Evolutionary conservation across 2,797 vertebrate species (phyloP), one percentile per base, ranked within the genome.

Genomic region (Hybognathus amarus): DNA sequence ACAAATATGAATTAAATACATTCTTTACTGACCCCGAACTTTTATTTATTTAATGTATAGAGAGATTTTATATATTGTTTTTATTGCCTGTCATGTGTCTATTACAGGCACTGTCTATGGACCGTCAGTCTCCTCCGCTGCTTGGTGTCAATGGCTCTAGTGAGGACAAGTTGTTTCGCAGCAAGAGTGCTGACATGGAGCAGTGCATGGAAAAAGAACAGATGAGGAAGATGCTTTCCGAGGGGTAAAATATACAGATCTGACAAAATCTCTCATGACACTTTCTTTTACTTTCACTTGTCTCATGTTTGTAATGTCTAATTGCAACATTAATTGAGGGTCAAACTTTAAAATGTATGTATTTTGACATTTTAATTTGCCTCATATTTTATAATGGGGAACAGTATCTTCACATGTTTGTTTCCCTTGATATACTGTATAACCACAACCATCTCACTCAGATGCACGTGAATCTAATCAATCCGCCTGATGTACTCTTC

Each of bases 221-320:
- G 76, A 95, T 99, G 76, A 98, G 97, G 92, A 98, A 99, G 94
- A 98, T 99, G 96, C 91, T 97, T 63, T 98, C 98, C 0, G 97
- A 99, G 93, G 97, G 97, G 98, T 99, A 94, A 93, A 15, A 6
- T 64, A 42, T 59, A 24, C 11, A 82, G 11, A 47, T 33, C 4
- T 63, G 2, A 30, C 11, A 61, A 61, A 61, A 24, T 20, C 33
- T 80, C 20, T 36, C 15, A 68, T 33, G 30, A 33, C 6, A n/a
- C 7, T 9, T 27, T 17, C 67, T 45, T 47, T 47, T 47, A 47
- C 45, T 47, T 13, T 15, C 13, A 47, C 45, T 47, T 47, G 45
- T 42, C 24, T 27, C 45, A 24, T 50, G 24, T 73, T 50, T 4
- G 1, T 33, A 30, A 20, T 54, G 33, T 52, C 17, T 73, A 54